Evolutionary conservation across 2,113 vertebrate genomes (phyloP), one percentile per base, ranked within the genome.

Genomic region (Struthio camelus): DNA sequence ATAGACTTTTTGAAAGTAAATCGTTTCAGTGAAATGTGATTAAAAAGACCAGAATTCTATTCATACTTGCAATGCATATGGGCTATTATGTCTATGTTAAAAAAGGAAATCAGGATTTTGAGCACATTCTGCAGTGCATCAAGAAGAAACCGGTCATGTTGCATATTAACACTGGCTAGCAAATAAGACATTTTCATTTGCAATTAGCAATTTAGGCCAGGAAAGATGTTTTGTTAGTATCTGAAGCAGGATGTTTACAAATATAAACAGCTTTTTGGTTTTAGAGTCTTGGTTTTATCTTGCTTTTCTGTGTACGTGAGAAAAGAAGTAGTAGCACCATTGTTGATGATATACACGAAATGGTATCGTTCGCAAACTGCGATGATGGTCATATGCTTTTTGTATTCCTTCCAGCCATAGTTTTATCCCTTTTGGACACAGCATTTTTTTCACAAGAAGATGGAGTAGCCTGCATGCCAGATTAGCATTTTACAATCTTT

Each of bases 401-500:
- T 53, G 19, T 48, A 40, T 93, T 89, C 34, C 8, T 91, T 85
- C 22, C 75, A 90, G 42, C 6, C 72, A 64, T 30, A 50, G 40
- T 48, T 85, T 82, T 85, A 70, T 80, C 42, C 73, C 15, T 89
- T 91, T 87, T 62, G 66, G 71, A 65, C 36, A 62, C 28, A 58
- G 11, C 13, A 65, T 10, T 4, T 86, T 89, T 94, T 91, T 73
- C 5, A 17, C 28, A 73, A 66, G 67, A 93, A 77, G 38, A 78
- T 73, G 54, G 50, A 93, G 32, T 64, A 58, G 59, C 72, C 72
- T 93, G 85, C 22, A 28, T 66, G 27, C 53, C 27, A 80, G 79
- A 91, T 80, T 91, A 96, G 27, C 53, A 88, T 91, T 93, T 93
- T 83, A 34, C n/a, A 86, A 0, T 84, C 69, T 96, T 78, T 92